Conservation (phyloP, 2,797 vertebrate genomes). For the Clarias laeviceps region DNA sequence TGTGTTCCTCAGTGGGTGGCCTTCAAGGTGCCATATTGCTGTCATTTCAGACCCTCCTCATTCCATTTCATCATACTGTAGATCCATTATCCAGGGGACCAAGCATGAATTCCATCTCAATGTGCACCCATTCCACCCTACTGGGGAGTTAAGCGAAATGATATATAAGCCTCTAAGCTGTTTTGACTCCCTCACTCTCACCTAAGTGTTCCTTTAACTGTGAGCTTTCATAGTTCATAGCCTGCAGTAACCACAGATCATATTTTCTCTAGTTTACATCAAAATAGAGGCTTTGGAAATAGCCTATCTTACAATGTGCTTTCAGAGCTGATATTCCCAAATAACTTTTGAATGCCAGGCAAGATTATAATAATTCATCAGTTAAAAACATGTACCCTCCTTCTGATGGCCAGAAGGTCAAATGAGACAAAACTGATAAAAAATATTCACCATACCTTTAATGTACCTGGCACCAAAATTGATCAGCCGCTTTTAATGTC, state of each 20-base stretch:
- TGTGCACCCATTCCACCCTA: slow-evolving; percentile 22
- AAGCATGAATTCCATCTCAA: slow-evolving; percentile 26
- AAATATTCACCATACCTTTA: slow-evolving; percentile 38
- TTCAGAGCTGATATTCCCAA: slow-evolving; percentile 4
- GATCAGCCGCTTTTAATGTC: not conserved
- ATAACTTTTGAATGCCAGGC: slow-evolving; percentile 25
- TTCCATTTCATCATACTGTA: slow-evolving; percentile 50
- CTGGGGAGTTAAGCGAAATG: slow-evolving; percentile 22
- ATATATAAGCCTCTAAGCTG: slow-evolving; percentile 25
- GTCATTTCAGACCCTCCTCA: slow-evolving; percentile 53
- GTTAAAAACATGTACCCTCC: slow-evolving; percentile 35
- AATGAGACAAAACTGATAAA: slow-evolving; percentile 43
- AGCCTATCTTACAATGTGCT: slow-evolving; percentile 34
- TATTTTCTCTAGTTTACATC: slow-evolving; percentile 23
- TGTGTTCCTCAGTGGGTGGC: not conserved
- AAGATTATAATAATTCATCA: slow-evolving; percentile 48
- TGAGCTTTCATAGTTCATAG: slow-evolving; percentile 25
- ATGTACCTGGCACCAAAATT: not conserved
- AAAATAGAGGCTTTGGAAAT: slow-evolving; percentile 39
- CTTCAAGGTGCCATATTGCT: slow-evolving; percentile 25
- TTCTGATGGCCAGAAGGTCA: slow-evolving; percentile 26
- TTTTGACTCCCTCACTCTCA: slow-evolving; percentile 11
- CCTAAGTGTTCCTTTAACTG: slow-evolving; percentile 22
- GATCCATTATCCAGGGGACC: slow-evolving; percentile 41
- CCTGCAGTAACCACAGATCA: slow-evolving; percentile 8